phyloP scores from a whole-genome alignment of 2,113 vertebrate genomes.

The Pan paniscus region DNA sequence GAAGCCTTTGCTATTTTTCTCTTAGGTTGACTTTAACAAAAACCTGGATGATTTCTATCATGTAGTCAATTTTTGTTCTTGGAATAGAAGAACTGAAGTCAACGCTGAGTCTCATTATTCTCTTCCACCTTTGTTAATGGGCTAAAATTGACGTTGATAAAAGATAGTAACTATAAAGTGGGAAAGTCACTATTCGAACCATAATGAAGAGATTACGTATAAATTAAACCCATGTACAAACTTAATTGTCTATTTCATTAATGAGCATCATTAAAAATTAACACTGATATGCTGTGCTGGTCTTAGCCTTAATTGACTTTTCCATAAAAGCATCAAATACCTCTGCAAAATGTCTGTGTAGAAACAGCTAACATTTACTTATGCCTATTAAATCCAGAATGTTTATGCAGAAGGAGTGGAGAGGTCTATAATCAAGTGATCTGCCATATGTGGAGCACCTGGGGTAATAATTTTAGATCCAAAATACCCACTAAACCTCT shows the following conservation, averaged over 20 bases:
- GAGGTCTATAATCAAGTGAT: not conserved
- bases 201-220: not conserved
- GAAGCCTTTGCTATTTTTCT: not conserved
- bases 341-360: not conserved
- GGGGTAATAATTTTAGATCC: not conserved
- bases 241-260: not conserved
- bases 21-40: not conserved
- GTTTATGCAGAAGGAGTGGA: not conserved
- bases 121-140: not conserved
- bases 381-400: not conserved
- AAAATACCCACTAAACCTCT: not conserved
- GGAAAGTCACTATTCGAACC: not conserved
- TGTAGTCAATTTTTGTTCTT: not conserved
- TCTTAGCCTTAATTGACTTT: not conserved
- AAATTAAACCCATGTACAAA: not conserved
- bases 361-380: not conserved
- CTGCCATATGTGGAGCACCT: not conserved
- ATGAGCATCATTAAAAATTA: not conserved
- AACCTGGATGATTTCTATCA: not conserved
- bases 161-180: not conserved
- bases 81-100: not conserved
- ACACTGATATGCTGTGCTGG: not conserved
- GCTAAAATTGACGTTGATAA: not conserved
- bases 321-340: not conserved
- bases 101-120: not conserved